A percentile compares a stretch with the other conserved stretches of the same genome.
Evolutionary conservation across 2,113 vertebrate genomes (phyloP).

Genomic region (Laticauda colubrina): DNA sequence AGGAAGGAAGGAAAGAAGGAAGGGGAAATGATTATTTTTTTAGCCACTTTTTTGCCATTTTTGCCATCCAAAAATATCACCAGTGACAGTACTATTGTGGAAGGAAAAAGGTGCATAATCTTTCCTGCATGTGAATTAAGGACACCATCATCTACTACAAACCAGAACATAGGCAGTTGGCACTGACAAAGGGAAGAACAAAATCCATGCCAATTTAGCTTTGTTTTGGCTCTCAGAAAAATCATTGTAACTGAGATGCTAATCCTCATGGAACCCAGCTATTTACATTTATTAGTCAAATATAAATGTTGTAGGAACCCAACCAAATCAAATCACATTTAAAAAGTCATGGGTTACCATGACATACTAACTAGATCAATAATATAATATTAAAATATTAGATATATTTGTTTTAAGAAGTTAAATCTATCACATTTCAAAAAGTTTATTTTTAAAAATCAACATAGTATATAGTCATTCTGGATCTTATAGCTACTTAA

Average conservation of each 20-base stretch:
- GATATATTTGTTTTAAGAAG: neutral
- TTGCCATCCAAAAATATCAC: neutral
- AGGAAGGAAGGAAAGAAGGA: neutral
- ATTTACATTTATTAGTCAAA: neutral
- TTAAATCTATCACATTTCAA: neutral
- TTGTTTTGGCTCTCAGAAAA: neutral
- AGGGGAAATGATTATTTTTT: neutral
- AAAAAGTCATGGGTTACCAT: neutral
- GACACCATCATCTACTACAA: neutral
- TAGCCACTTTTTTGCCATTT: neutral
- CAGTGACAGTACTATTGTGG: neutral
- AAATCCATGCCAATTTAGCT: neutral
- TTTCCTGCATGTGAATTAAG: neutral
- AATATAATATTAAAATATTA: neutral
- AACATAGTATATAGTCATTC: neutral
- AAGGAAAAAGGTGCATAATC: neutral
- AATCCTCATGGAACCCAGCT: neutral
- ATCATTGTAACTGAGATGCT: neutral
- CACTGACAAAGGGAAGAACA: neutral
- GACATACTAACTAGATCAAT: neutral
- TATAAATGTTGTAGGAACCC: neutral
- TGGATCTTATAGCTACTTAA: too few species aligned
- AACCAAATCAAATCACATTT: neutral
- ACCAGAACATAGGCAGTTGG: neutral
- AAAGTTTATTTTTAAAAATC: neutral